Evolutionary conservation across 2,888 invertebrate genomes (phyloP).

Genomic region (Cenopis cana): DNA sequence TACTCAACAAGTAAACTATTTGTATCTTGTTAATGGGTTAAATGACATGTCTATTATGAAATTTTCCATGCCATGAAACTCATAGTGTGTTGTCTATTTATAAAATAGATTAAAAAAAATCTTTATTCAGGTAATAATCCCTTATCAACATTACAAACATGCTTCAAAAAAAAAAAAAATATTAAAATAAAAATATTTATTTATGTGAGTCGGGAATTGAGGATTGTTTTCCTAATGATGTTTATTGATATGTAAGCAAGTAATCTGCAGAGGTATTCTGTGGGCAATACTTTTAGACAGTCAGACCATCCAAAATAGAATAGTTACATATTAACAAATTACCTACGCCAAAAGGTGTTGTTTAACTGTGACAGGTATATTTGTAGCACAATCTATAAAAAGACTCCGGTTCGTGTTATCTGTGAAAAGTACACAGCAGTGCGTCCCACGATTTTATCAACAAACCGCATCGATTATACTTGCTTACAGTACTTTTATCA

Average conservation of each 20-base stretch:
- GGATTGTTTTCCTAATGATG: no score
- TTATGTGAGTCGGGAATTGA: neutral
- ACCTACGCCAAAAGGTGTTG: neutral
- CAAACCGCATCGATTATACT: constrained; percentile 15
- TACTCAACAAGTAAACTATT: constrained; percentile 28
- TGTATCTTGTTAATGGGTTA: neutral
- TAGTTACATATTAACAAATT: no score
- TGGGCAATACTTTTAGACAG: no score
- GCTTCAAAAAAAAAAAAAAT: no score
- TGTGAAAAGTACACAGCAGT: constrained; percentile 26
- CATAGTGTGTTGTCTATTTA: neutral
- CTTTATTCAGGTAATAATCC: no score
- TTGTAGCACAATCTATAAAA: constrained; percentile 14
- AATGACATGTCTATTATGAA: neutral
- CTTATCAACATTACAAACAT: no score
- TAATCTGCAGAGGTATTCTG: no score
- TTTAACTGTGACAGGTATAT: neutral
- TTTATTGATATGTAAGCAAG: no score
- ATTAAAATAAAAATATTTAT: no score
- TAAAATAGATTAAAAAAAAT: no score
- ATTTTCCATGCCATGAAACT: neutral
- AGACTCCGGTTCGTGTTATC: constrained; percentile 21
- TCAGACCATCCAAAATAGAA: no score
- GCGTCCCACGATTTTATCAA: constrained; percentile 37
- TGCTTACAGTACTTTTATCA: no score